Conservation (phyloP, 92 coral and sea anemone genomes). For the Palythoa grandis region DNA sequence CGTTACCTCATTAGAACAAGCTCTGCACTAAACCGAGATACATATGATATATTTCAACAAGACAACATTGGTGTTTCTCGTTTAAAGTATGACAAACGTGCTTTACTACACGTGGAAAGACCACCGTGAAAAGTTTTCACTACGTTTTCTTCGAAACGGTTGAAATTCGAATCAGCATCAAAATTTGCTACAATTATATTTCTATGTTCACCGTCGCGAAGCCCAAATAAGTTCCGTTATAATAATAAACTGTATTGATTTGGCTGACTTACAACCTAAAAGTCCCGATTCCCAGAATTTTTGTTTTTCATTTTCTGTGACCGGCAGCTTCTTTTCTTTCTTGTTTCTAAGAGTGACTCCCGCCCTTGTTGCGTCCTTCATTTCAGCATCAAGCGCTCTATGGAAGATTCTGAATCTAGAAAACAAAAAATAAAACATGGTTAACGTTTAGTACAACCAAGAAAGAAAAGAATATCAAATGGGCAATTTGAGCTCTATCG, state of each 20-base stretch:
- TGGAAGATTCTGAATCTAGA: not conserved
- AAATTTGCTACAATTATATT: not conserved
- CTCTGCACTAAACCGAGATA: not conserved
- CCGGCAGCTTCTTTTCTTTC: constrained; percentile 23
- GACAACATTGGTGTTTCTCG: not conserved
- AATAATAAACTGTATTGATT: constrained; percentile 5
- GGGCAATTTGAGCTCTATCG: not conserved
- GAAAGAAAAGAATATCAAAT: not conserved
- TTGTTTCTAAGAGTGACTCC: not conserved
- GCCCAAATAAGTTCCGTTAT: not conserved
- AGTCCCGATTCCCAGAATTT: constrained; percentile 51
- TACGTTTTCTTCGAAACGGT: no score
- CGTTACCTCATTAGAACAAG: not conserved
- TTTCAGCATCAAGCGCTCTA: constrained; percentile 25
- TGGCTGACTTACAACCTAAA: constrained; percentile 48
- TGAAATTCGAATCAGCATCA: no score
- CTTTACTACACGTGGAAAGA: no score
- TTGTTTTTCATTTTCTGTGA: constrained; percentile 32
- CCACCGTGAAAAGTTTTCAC: no score
- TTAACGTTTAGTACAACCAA: not conserved
- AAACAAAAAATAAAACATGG: not conserved
- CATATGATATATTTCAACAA: not conserved
- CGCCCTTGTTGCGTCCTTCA: constrained; percentile 8
- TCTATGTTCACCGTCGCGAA: not conserved
- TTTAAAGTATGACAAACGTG: no score